phyloP scores from a whole-genome alignment of 2,888 invertebrate species.

The Andrena flavipes region DNA sequence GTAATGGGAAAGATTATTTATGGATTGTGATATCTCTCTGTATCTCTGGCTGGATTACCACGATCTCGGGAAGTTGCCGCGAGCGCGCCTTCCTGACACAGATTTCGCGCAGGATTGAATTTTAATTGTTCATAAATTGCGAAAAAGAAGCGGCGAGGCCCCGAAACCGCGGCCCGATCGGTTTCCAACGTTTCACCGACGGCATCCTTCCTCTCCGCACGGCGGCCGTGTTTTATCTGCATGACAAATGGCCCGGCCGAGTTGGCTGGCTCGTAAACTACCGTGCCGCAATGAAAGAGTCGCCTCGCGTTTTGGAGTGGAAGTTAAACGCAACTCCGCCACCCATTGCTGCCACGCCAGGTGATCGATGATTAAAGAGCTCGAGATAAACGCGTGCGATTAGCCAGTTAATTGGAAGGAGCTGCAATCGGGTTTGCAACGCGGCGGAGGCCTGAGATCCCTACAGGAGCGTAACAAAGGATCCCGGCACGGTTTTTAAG shows the following conservation, averaged over 20 bases:
- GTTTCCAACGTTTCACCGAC: neutral
- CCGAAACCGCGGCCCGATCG: constrained; percentile 5
- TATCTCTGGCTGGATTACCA: constrained; percentile 52
- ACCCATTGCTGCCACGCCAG: neutral
- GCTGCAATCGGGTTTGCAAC: neutral
- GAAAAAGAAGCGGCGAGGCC: constrained; percentile 14
- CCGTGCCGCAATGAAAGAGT: constrained; percentile 24
- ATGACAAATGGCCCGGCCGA: constrained; percentile 19
- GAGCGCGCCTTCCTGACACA: constrained; percentile 52
- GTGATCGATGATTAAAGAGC: neutral
- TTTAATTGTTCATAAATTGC: constrained; percentile 57
- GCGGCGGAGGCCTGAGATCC: neutral
- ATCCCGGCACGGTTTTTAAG: neutral
- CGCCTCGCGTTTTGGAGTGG: neutral
- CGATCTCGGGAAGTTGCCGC: constrained; percentile 53
- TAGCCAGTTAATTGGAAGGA: neutral
- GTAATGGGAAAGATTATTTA: constrained; percentile 63
- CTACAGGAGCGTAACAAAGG: constrained; percentile 12
- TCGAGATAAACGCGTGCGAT: neutral
- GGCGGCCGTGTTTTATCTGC: constrained; percentile 11
- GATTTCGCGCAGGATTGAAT: constrained; percentile 53
- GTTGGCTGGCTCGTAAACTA: neutral
- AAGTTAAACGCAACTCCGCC: neutral
- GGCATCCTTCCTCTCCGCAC: neutral
- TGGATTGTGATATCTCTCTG: constrained; percentile 60